Conservation (phyloP, 2,113 vertebrate genomes). For the Macquaria australasica region DNA sequence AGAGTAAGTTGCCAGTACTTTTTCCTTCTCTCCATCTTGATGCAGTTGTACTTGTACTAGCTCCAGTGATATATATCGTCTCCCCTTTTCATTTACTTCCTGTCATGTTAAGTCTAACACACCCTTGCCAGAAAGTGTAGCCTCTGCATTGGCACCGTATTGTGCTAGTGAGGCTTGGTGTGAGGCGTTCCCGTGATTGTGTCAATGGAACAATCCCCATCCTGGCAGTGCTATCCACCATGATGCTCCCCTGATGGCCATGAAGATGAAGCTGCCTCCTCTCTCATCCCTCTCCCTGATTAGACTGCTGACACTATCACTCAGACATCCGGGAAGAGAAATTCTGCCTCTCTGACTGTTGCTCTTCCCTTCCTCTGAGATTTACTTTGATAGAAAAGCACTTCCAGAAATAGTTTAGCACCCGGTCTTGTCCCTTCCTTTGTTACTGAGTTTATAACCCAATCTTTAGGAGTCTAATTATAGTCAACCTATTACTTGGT, state of each 20-base stretch:
- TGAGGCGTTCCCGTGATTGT: conserved; percentile 53
- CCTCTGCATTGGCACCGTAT: conserved; percentile 35
- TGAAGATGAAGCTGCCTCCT: conserved; percentile 76
- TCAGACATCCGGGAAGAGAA: conserved; percentile 78
- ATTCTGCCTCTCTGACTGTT: conserved; percentile 69
- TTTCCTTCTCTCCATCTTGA: conserved; percentile 48
- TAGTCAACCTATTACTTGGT: conserved; percentile 19
- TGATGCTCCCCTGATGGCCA: conserved; percentile 62
- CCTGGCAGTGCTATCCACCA: conserved; percentile 53
- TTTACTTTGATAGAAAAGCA: conserved; percentile 76
- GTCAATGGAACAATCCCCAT: conserved; percentile 62
- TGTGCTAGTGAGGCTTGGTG: conserved; percentile 52
- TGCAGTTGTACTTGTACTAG: conserved; percentile 49
- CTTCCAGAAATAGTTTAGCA: conserved; percentile 65
- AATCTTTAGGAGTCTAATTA: conserved; percentile 40
- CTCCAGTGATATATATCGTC: conserved; percentile 45
- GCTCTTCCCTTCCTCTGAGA: conserved; percentile 66
- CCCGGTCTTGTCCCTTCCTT: conserved; percentile 11
- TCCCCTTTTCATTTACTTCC: conserved; percentile 60
- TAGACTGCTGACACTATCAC: conserved; percentile 72
- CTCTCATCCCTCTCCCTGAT: conserved; percentile 76
- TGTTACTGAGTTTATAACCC: conserved; percentile 43
- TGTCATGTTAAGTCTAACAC: conserved; percentile 55
- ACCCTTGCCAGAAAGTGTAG: conserved; percentile 43
- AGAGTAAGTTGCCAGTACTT: conserved; percentile 75